These are phyloP conservation scores for Nothoprocta pentlandii DNA, from an alignment of 2,113 vertebrate genomes.

Conservation along the genomic window DNA sequence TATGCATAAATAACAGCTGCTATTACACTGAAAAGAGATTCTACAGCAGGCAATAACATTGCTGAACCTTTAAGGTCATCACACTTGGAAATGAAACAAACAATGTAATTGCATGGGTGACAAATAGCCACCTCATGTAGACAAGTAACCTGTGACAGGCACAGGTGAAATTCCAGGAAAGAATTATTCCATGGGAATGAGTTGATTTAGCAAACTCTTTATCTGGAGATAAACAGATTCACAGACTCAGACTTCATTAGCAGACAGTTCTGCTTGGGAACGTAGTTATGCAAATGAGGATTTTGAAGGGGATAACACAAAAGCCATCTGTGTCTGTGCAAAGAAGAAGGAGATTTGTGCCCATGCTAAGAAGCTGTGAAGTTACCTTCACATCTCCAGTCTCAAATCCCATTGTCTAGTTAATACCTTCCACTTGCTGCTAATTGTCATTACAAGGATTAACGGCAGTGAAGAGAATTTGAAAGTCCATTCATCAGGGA, in stretches of 20 bases:
- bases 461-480: neutral
- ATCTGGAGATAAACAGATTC: neutral
- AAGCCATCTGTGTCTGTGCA: fast-evolving
- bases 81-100: neutral
- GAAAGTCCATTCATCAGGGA: neutral
- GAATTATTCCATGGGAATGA: neutral
- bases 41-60: neutral
- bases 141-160: neutral
- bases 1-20: neutral
- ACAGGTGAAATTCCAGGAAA: neutral
- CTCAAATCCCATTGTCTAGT: neutral
- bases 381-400: neutral
- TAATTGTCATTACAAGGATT: neutral
- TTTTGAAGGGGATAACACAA: neutral
- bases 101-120: neutral
- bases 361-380: neutral
- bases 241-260: neutral
- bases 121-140: neutral
- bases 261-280: neutral
- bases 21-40: neutral
- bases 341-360: neutral
- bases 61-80: neutral
- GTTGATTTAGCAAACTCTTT: neutral
- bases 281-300: neutral
- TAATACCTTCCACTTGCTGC: neutral